Conservation (phyloP, 2,797 vertebrate species). For the Salarias fasciatus region DNA sequence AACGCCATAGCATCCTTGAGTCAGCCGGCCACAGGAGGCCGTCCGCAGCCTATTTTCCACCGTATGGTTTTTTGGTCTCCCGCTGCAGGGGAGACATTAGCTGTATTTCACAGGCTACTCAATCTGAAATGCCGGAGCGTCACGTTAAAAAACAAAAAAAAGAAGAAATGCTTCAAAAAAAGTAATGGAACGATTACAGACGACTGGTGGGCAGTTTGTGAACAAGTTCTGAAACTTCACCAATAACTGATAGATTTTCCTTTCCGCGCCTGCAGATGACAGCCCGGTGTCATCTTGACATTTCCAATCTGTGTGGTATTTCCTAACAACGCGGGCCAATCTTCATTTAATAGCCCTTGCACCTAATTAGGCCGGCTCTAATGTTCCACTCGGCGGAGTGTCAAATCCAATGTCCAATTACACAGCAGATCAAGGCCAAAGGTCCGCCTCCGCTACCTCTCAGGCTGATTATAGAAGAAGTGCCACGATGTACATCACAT, state of each 20-base stretch:
- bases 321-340: slow-evolving; percentile 79
- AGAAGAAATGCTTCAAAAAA: no score
- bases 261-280: slow-evolving; percentile 53
- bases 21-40: slow-evolving; percentile 64
- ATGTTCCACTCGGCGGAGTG: slow-evolving; percentile 83
- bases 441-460: slow-evolving; percentile 77
- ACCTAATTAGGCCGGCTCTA: slow-evolving; percentile 83
- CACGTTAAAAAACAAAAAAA: no score
- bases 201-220: slow-evolving; percentile 50
- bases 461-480: slow-evolving; percentile 76
- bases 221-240: slow-evolving; percentile 69
- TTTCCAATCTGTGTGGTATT: slow-evolving; percentile 83
- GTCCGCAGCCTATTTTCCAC: slow-evolving; percentile 67
- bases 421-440: slow-evolving; percentile 81
- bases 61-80: slow-evolving; percentile 46
- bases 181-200: slow-evolving; percentile 42
- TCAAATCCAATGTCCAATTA: slow-evolving; percentile 86
- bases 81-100: slow-evolving; percentile 34
- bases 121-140: slow-evolving; percentile 37
- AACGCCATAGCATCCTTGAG: slow-evolving; percentile 71
- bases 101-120: slow-evolving; percentile 47
- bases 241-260: slow-evolving; percentile 72
- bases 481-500: slow-evolving; percentile 63
- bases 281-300: slow-evolving; percentile 73
- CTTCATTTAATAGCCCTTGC: slow-evolving; percentile 79